A percentile compares a stretch with the other conserved stretches of the same genome.
Evolutionary conservation across 2,888 invertebrate species (phyloP).

Genomic region (Amblyteles armatorius): DNA sequence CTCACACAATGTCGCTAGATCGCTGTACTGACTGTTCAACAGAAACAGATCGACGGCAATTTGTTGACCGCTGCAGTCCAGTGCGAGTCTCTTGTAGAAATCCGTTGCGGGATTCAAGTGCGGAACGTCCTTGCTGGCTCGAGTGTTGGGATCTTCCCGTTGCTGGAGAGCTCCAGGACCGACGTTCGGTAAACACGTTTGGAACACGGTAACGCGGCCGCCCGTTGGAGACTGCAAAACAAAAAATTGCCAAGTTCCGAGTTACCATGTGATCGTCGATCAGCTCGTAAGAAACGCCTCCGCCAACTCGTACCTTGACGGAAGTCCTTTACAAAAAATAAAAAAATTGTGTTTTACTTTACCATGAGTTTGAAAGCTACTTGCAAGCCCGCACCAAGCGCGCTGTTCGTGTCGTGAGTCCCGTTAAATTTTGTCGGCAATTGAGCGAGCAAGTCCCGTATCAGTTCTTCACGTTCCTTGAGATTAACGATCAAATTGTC

Average conservation of each 20-base stretch:
- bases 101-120: constrained; percentile 98
- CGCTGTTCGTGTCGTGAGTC: constrained; percentile 90
- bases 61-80: constrained; percentile 98
- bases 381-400: constrained; percentile 96
- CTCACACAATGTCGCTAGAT: constrained; percentile 96
- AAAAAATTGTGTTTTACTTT: constrained; percentile 84
- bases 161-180: constrained; percentile 94
- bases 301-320: no score
- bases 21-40: constrained; percentile 96
- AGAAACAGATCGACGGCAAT: constrained; percentile 98
- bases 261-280: neutral
- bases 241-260: neutral
- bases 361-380: constrained; percentile 97
- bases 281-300: neutral
- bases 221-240: constrained; percentile 92
- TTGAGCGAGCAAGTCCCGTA: constrained; percentile 91
- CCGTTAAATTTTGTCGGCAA: constrained; percentile 91
- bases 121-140: constrained; percentile 92
- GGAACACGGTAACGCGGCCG: constrained; percentile 97
- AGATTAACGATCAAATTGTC: constrained; percentile 97
- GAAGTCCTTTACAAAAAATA: neutral
- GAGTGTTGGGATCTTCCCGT: constrained; percentile 94
- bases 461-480: constrained; percentile 92
- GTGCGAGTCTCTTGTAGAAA: constrained; percentile 97
- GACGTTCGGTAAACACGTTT: constrained; percentile 93